Conservation (phyloP, 2,797 vertebrate genomes). For the Sciurus vulgaris region DNA sequence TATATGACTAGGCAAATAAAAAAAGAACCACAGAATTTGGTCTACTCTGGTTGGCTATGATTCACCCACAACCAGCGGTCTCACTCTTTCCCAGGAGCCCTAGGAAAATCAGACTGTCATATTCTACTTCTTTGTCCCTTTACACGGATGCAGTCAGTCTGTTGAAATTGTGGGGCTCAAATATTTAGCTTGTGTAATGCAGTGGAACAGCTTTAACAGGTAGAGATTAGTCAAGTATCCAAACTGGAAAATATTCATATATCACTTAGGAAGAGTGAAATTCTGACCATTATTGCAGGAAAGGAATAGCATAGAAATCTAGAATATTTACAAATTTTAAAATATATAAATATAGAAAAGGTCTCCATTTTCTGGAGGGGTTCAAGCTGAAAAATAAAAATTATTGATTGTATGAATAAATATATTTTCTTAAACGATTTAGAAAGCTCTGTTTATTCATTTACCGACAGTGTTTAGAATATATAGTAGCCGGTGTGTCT, state of each 20-base stretch:
- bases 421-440: slow-evolving; percentile 92
- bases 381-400: slow-evolving; percentile 89
- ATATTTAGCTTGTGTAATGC: slow-evolving; percentile 84
- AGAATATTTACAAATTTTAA: slow-evolving; percentile 79
- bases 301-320: slow-evolving; percentile 79
- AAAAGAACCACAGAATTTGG: slow-evolving; percentile 74
- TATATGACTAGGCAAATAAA: slow-evolving; percentile 82
- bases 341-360: too few relatives aligned
- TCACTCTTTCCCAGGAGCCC: neutral
- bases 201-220: slow-evolving; percentile 84
- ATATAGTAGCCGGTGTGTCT: slow-evolving; percentile 94
- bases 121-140: slow-evolving; percentile 71
- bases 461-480: slow-evolving; percentile 95
- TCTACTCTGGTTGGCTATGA: slow-evolving; percentile 65
- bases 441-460: slow-evolving; percentile 92
- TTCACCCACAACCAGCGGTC: slow-evolving; percentile 54
- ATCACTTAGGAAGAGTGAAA: slow-evolving; percentile 81
- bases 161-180: slow-evolving; percentile 65
- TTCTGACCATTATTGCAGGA: slow-evolving; percentile 84
- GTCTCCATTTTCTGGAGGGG: slow-evolving; percentile 55
- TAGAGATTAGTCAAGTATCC: slow-evolving; percentile 83
- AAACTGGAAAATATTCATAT: slow-evolving; percentile 76
- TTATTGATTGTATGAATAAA: slow-evolving; percentile 92
- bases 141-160: slow-evolving; percentile 68
- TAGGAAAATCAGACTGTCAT: slow-evolving; percentile 52